Conservation (phyloP, 1,140 invertebrate genomes). For the Diorhabda carinulata region DNA sequence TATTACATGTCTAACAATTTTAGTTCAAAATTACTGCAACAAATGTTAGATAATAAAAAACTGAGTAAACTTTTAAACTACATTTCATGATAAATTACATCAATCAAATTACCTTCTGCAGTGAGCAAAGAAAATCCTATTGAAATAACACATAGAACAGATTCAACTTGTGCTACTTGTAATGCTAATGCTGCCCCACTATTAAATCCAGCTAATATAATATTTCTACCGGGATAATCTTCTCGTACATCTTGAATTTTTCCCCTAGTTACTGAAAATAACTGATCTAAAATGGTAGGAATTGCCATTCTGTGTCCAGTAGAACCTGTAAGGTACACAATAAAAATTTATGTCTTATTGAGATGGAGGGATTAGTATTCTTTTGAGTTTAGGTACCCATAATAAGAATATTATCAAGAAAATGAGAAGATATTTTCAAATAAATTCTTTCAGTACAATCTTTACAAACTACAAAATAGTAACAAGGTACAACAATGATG, state of each 20-base stretch:
- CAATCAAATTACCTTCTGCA: conserved; percentile 60
- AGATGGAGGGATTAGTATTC: neutral
- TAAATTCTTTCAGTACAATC: too few relatives aligned
- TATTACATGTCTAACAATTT: too few relatives aligned
- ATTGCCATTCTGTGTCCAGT: conserved; percentile 52
- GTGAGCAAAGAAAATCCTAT: conserved; percentile 77
- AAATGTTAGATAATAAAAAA: too few relatives aligned
- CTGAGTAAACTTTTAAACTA: too few relatives aligned
- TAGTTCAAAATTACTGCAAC: too few relatives aligned
- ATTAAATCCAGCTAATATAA: conserved; percentile 75
- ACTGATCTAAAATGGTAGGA: conserved; percentile 62
- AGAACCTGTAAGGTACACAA: conserved; percentile 38
- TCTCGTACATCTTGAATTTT: conserved; percentile 68
- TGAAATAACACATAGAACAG: conserved; percentile 72
- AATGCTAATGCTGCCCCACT: conserved; percentile 69
- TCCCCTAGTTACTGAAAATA: conserved; percentile 62
- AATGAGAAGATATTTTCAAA: too few relatives aligned
- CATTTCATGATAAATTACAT: neutral
- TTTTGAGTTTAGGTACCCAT: too few relatives aligned
- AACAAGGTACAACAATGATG: too few relatives aligned
- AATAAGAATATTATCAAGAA: too few relatives aligned
- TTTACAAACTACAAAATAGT: too few relatives aligned
- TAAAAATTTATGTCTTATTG: conserved; percentile 1
- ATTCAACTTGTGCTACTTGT: conserved; percentile 62
- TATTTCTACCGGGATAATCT: conserved; percentile 65